phyloP scores from a whole-genome alignment of 2,888 invertebrate genomes.

The Agrochola lychnidis region DNA sequence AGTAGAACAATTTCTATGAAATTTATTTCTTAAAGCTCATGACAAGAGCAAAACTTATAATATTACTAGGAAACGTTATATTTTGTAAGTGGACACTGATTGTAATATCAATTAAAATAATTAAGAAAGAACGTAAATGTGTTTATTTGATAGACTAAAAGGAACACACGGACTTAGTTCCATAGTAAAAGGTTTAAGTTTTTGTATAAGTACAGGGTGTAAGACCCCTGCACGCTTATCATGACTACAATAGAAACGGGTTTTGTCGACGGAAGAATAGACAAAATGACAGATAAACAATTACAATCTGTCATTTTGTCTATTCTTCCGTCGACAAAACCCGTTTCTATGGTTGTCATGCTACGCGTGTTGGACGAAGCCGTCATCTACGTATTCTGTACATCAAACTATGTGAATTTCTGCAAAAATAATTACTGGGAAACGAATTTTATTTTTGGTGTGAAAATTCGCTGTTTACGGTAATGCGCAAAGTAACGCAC shows the following conservation, averaged over 20 bases:
- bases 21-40: constrained; percentile 4
- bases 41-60: too few relatives aligned
- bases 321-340: too few relatives aligned
- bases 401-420: not conserved
- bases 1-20: too few relatives aligned
- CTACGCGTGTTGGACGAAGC: not conserved
- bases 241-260: too few relatives aligned
- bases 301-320: too few relatives aligned
- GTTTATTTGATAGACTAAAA: not conserved
- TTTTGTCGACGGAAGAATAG: too few relatives aligned
- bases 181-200: not conserved
- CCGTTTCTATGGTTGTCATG: too few relatives aligned
- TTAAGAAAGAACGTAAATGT: not conserved
- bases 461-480: not conserved
- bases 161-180: not conserved
- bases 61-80: not conserved
- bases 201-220: not conserved
- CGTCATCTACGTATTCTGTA: not conserved
- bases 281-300: too few relatives aligned
- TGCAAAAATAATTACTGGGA: not conserved
- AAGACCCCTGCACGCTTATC: not conserved
- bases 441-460: not conserved
- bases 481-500: not conserved
- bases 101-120: not conserved
- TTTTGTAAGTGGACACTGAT: constrained; percentile 1